Base-by-base conservation (phyloP, 2,797 vertebrate genomes). In the Gouania willdenowi region DNA sequence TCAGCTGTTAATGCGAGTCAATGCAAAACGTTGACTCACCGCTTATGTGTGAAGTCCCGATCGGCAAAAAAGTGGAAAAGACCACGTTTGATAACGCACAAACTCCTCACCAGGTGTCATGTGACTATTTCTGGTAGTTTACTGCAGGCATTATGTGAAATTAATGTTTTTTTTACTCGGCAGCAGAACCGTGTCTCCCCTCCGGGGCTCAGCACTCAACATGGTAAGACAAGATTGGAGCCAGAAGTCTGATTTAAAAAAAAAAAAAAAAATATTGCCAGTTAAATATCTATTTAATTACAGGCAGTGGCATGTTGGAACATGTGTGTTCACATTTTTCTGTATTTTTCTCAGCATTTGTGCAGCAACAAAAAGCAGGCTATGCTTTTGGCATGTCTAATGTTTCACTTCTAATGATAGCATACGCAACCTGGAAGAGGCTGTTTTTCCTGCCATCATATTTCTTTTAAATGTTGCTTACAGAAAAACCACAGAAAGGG, bases 241-340 rank as follows among this genome's bases (percentile, higher is more conserved):
- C n/a, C 9, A 11, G 8, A 35, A 3, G 31, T 40, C 66, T 16
- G 3, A 0, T n/a, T n/a, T n/a, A n/a, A n/a, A n/a, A n/a, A n/a
- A n/a, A n/a, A n/a, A n/a, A n/a, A n/a, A n/a, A n/a, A n/a, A n/a
- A n/a, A n/a, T n/a, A n/a, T n/a, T n/a, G n/a, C n/a, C n/a, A n/a
- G n/a, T n/a, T n/a, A n/a, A n/a, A n/a, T n/a, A n/a, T n/a, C 26
- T 30, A 36, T 56, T n/a, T 26, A 29, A 53, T 46, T 18, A 36
- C 29, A 47, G 13, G 3, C 11, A 10, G 16, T 12, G n/a, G 34
- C 32, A 8, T 45, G 28, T 14, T 12, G 31, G 27, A 22, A 39
- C 43, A 11, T 12, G 33, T 23, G 3, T 14, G 14, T 14, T 14
- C 5, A 19, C 19, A 4, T 6, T 20, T n/a, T 20, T 2, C 6